Evolutionary conservation across 2,797 vertebrate genomes (phyloP).

Genomic region (Oryzias sinensis): DNA sequence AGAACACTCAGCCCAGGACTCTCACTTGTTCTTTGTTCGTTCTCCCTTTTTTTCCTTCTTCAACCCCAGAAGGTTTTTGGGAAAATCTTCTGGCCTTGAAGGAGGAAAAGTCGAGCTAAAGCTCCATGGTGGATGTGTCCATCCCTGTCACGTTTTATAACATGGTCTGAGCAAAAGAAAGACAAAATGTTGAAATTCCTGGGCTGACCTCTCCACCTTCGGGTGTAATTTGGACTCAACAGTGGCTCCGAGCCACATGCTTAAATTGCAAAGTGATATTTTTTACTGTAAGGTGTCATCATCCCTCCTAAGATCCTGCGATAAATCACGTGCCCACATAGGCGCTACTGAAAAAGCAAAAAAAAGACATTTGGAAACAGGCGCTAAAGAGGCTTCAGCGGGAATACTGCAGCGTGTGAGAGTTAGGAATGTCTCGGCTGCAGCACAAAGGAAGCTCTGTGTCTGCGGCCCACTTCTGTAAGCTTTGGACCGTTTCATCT

Average conservation of each 20-base stretch:
- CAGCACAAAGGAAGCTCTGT: slow-evolving; percentile 70
- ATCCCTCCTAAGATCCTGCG: slow-evolving; percentile 35
- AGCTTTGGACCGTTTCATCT: slow-evolving; percentile 56
- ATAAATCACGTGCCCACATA: slow-evolving; percentile 26
- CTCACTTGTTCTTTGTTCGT: slow-evolving; percentile 4
- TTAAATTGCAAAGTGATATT: slow-evolving; percentile 42
- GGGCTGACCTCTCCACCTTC: slow-evolving; percentile 47
- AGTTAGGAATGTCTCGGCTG: slow-evolving; percentile 54
- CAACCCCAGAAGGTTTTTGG: slow-evolving; percentile 33
- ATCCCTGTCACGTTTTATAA: no score
- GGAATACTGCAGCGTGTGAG: slow-evolving; percentile 47
- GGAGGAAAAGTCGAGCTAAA: slow-evolving; percentile 30
- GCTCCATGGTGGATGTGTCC: slow-evolving; percentile 15
- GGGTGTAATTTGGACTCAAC: slow-evolving; percentile 57
- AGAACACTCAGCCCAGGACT: slow-evolving; percentile 19
- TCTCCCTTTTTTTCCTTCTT: neutral
- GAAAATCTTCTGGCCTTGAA: slow-evolving; percentile 42
- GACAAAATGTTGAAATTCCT: slow-evolving; percentile 53
- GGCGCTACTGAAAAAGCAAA: slow-evolving; percentile 30
- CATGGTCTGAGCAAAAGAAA: neutral
- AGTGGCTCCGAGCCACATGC: slow-evolving; percentile 22
- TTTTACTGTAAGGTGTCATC: slow-evolving; percentile 37
- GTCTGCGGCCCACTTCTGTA: slow-evolving; percentile 52
- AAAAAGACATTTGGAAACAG: slow-evolving; percentile 52
- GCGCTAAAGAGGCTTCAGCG: slow-evolving; percentile 25